Evolutionary conservation across 2,888 invertebrate species (phyloP), one percentile per base, ranked within the genome.

Genomic region (Apamea epomidion): DNA sequence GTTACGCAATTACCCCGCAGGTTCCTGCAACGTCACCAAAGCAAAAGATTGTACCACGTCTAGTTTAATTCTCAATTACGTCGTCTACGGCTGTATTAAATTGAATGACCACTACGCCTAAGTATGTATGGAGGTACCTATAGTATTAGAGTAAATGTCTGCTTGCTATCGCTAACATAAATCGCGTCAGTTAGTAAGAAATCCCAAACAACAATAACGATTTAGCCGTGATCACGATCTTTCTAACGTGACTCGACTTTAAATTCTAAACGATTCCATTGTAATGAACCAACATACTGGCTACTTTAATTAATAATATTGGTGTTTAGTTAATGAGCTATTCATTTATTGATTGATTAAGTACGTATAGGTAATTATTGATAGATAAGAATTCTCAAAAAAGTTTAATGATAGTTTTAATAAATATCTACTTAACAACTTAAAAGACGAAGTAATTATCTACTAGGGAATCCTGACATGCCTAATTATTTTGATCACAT

Each of bases 141-240:
- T 32, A 37, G 54, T 60, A 32, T 65, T 58, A 14, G 10, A 80
- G 25, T 62, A 65, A 70, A 64, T 65, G 75, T 62, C 37, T 58
- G 77, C 42, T 77, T 72, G 77, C 67, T 60, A 58, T 25, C 79
- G 80, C 37, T 73, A 70, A 76, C 77, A 76, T 72, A 72, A 77
- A 78, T 78, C 77, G 84, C 84, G 86, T 51, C 71, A 65, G 80
- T 74, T 72, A 73, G 78, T 87, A 67, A 87, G 86, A 87, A 84
- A 87, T 87, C 85, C 70, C 85, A 81, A 87, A 86, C 88, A 87
- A 80, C 72, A 85, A 87, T 84, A 86, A 88, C 82, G 80, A 88
- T 83, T 90, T 80, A 84, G 74, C 84, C 90, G 88, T 92, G 92
- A 88, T 89, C 92, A 92, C 92, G 92, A 91, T 86, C 70, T 82